Base-by-base conservation (phyloP, 2,888 invertebrate genomes). In the Cheiracanthium punctorium region DNA sequence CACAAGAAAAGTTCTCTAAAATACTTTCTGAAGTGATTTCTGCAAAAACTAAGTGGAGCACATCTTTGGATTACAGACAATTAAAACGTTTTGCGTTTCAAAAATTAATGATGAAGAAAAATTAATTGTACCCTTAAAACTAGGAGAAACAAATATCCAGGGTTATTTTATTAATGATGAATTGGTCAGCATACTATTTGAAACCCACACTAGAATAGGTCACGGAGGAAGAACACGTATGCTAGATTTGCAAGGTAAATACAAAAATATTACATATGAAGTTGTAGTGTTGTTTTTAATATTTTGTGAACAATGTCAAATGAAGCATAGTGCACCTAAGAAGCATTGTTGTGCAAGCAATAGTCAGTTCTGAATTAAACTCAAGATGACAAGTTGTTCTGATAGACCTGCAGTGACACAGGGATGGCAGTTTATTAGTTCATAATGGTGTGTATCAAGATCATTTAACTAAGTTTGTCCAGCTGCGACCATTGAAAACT, bases 361-460 rank as follows among this genome's bases (percentile, higher is more conserved):
- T 77, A 24, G 14, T 67, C 32, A 67, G 67, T 67, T 67, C 67
- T 8, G 67, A 67, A 30, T 67, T 67, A 67, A 67, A 67, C 67
- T 67, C 67, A 67, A 67, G 30, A 67, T 67, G 30, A 1, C 29
- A 67, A 67, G 67, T 67, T 8, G 32, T 10, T 67, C 67, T 67
- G 67, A 30, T 67, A 67, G 67, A 67, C n/a, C 67, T 67, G 29
- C 67, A 67, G 30, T 67, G 7, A 30, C 12, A 67, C 67, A 67
- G 67, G n/a, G 30, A 67, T 67, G 67, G 29, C 30, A n/a, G 67
- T 30, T 30, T 67, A 67, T 67, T 30, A 67, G 67, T 67, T 67
- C 71, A 87, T 89, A 67, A 71, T 90, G 73, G 86, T 82, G 86
- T 82, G 20, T 90, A 90, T 79, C 89, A 89, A 82, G 89, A 90